phyloP scores from a whole-genome alignment of 2,797 vertebrate species.

The Smutsia gigantea region DNA sequence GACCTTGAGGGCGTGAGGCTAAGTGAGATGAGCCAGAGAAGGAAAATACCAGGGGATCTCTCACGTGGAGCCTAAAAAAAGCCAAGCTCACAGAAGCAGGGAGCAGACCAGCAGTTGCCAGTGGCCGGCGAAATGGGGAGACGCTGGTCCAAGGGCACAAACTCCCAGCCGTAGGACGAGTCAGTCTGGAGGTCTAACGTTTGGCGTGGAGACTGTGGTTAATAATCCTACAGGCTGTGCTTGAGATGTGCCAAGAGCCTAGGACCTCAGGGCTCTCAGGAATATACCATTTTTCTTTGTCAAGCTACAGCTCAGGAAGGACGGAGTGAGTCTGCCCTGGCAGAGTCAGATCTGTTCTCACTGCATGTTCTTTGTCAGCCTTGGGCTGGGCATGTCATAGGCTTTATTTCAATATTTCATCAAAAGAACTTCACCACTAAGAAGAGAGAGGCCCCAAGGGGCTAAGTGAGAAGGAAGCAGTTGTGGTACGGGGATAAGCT shows the following conservation, averaged over 20 bases:
- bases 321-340: neutral
- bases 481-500: neutral
- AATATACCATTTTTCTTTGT: neutral
- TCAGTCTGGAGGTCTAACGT: neutral
- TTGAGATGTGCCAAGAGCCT: neutral
- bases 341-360: fast-evolving
- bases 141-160: neutral
- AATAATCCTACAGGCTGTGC: fast-evolving
- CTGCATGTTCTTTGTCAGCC: neutral
- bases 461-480: neutral
- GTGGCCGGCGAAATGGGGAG: fast-evolving
- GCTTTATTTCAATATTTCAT: neutral
- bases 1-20: neutral
- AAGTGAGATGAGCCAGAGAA: neutral
- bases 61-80: neutral
- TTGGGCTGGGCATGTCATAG: fast-evolving
- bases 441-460: neutral
- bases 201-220: fast-evolving
- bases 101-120: too few relatives aligned
- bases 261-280: neutral
- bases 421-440: neutral
- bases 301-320: fast-evolving
- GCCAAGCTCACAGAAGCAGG: neutral
- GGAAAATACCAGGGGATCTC: neutral
- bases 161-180: neutral